phyloP scores from a whole-genome alignment of 1,140 invertebrate genomes.

The Venustaconcha ellipsiformis region DNA sequence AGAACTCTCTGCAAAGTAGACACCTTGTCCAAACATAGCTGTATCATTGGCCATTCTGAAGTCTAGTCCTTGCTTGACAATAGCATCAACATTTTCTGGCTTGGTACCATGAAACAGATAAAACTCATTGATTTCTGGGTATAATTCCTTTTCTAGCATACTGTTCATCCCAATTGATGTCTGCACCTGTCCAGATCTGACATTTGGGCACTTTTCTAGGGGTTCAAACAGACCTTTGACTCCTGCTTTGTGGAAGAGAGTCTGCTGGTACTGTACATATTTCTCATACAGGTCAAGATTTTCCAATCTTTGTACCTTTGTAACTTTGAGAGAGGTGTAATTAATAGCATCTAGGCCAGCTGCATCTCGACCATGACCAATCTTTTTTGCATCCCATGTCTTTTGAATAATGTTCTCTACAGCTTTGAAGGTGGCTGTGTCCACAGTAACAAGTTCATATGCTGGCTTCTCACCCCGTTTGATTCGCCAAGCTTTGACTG shows the following conservation, averaged over 20 bases:
- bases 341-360: conserved; percentile 10
- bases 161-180: neutral
- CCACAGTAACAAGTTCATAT: conserved; percentile 21
- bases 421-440: conserved; percentile 9
- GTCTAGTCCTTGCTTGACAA: conserved; percentile 39
- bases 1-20: conserved; percentile 49
- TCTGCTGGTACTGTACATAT: conserved; percentile 27
- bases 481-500: conserved; percentile 31
- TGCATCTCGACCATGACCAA: conserved; percentile 42
- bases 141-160: conserved; percentile 1
- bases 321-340: conserved; percentile 30
- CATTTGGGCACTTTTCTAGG: conserved; percentile 2
- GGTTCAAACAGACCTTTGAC: neutral
- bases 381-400: conserved; percentile 34
- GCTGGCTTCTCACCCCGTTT: conserved; percentile 1
- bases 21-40: conserved; percentile 44
- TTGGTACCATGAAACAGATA: conserved; percentile 50
- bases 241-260: conserved; percentile 34
- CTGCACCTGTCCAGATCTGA: neutral
- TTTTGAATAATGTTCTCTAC: conserved; percentile 22
- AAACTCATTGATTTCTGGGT: conserved; percentile 42
- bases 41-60: conserved; percentile 29
- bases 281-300: conserved; percentile 36
- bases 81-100: conserved; percentile 24
- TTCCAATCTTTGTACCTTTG: conserved; percentile 39